Evolutionary conservation across 2,113 vertebrate species (phyloP), one percentile per base, ranked within the genome.

Genomic region (Lepus europaeus): DNA sequence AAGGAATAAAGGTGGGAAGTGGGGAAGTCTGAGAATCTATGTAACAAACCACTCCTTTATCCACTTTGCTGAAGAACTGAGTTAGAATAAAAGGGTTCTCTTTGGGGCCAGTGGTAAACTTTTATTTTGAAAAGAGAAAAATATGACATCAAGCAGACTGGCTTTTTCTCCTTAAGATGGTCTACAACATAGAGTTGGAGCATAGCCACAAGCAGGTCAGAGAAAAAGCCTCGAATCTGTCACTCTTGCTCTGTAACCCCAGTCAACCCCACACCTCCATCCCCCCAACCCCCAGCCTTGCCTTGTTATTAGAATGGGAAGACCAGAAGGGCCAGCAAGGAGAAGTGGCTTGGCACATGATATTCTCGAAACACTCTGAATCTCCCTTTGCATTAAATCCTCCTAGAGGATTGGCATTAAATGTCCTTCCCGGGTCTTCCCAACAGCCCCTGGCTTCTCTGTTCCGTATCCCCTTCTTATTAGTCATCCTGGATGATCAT

Each of bases 71-170:
- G 73, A 84, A 88, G 51, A 86, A 78, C 20, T 70, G 29, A 70
- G 63, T 78, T 56, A 45, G 14, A 79, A 13, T 59, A 29, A 51
- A 87, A 1, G 19, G 8, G 29, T 27, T 12, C 17, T 84, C 63
- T 83, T 45, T 59, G 73, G 16, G 80, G 56, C 56, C 20, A 53
- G 64, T 31, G 20, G 51, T 16, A 69, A 19, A 64, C 53, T 9
- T 84, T 81, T 87, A 36, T 92, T 89, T 78, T 92, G 56, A 92
- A 85, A 36, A 76, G 22, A 53, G 56, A 68, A 79, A 92, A 94
- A 77, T 20, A 80, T 6, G 45, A 25, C 19, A 63, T 39, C 53
- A 49, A 69, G 36, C 25, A 86, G 69, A 79, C 0, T 27, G 36
- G 25, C n/a, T 45, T 78, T 88, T 33, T 59, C 22, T 29, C 31